Conservation (phyloP, 1,140 invertebrate genomes). For the Helicoverpa zea region DNA sequence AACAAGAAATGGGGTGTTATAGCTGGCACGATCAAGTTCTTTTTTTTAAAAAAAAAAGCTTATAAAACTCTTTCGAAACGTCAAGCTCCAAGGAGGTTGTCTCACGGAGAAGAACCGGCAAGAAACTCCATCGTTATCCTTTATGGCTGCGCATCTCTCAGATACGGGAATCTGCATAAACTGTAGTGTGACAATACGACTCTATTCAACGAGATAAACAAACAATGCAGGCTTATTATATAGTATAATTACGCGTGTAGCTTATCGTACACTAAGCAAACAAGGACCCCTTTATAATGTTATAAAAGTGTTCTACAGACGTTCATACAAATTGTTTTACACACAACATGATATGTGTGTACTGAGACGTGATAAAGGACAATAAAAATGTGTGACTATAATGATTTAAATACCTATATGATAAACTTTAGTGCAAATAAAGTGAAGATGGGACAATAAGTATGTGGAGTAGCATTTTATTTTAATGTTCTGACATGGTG, state of each 20-base stretch:
- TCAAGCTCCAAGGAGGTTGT: too few relatives aligned
- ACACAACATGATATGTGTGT: slow-evolving; percentile 9
- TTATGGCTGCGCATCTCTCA: too few relatives aligned
- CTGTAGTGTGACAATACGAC: too few relatives aligned
- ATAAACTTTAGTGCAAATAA: slow-evolving; percentile 36
- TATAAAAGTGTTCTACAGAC: not conserved
- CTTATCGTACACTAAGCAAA: slow-evolving; percentile 8
- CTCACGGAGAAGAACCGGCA: too few relatives aligned
- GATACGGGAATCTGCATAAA: too few relatives aligned
- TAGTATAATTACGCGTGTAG: not conserved
- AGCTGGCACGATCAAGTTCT: too few relatives aligned
- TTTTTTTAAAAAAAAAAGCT: too few relatives aligned
- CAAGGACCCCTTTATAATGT: slow-evolving; percentile 5
- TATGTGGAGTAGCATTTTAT: not conserved
- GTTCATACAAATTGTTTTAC: not conserved
- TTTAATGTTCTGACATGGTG: not conserved
- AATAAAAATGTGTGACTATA: slow-evolving; percentile 17
- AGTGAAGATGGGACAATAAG: slow-evolving; percentile 25
- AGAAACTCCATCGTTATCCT: too few relatives aligned
- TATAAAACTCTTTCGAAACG: too few relatives aligned
- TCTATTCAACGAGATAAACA: too few relatives aligned
- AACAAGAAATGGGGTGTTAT: too few relatives aligned
- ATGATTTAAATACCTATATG: not conserved
- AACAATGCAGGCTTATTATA: not conserved
- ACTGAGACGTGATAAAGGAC: not conserved